phyloP scores from a whole-genome alignment of 2,113 vertebrate genomes.

The Polypterus bichir region DNA sequence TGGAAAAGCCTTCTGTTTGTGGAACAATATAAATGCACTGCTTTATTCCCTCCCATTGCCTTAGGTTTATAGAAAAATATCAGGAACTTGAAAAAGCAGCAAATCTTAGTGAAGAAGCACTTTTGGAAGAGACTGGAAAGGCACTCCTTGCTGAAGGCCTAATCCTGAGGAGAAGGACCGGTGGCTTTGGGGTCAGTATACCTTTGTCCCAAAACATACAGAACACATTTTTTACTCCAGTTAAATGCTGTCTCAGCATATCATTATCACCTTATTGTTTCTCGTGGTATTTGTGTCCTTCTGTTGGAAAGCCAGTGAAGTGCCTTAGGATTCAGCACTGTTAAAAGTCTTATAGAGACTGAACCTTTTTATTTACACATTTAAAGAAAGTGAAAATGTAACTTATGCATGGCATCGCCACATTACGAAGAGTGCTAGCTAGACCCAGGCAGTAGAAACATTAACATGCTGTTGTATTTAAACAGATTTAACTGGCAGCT shows the following conservation, averaged over 20 bases:
- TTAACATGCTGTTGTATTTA: too few species aligned
- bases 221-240: neutral
- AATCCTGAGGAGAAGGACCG: constrained; percentile 45
- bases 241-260: neutral
- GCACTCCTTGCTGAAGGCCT: constrained; percentile 66
- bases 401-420: too few species aligned
- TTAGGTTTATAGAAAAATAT: constrained; percentile 80
- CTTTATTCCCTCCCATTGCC: neutral
- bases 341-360: too few species aligned
- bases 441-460: too few species aligned
- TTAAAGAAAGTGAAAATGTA: too few species aligned
- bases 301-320: neutral
- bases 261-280: neutral
- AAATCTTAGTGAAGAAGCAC: constrained; percentile 46
- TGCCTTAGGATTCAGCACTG: too few species aligned
- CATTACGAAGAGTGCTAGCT: too few species aligned
- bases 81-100: constrained; percentile 51
- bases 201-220: neutral
- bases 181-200: constrained; percentile 49
- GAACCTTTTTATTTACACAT: too few species aligned
- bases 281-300: neutral
- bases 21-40: too few species aligned
- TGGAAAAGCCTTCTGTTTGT: too few species aligned
- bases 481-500: too few species aligned
- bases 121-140: constrained; percentile 73